A percentile compares a stretch with the other conserved stretches of the same genome.
Conservation (phyloP, 2,113 vertebrate genomes). For the Protobothrops flavoviridis region DNA sequence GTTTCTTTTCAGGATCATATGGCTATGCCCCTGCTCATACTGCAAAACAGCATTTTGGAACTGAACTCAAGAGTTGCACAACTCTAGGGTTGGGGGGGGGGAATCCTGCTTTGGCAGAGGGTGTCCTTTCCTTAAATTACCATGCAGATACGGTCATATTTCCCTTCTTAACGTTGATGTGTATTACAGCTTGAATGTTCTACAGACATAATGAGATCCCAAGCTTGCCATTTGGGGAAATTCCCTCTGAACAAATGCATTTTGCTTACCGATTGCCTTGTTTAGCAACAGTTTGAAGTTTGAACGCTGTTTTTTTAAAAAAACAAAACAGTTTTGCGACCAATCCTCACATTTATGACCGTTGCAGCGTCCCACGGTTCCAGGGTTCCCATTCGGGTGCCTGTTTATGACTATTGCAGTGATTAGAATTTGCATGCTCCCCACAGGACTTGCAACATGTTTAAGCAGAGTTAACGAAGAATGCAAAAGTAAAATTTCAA, state of each 20-base stretch:
- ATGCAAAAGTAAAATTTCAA: background rate
- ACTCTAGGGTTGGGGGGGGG: background rate
- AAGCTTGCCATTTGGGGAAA: conserved; percentile 17
- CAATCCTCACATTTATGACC: background rate
- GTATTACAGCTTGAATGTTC: background rate
- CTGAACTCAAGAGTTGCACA: background rate
- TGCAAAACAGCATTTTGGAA: background rate
- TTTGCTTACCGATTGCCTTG: background rate
- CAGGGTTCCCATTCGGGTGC: background rate
- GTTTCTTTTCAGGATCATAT: background rate
- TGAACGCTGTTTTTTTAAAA: background rate
- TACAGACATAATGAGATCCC: background rate
- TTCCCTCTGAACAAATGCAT: conserved; percentile 7
- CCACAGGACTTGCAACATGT: background rate
- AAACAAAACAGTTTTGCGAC: background rate
- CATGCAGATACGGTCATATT: background rate
- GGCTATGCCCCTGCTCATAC: background rate
- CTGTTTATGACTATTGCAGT: background rate
- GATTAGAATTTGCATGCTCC: background rate
- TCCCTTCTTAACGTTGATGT: background rate
- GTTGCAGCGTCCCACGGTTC: background rate
- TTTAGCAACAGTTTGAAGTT: background rate
- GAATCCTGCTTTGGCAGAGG: background rate
- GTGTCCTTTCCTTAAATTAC: background rate
- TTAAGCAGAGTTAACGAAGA: background rate